Percentiles rank a stretch among this genome's conserved stretches.
Evolutionary conservation across 2,888 invertebrate genomes (phyloP).

Genomic region (Bugulina stolonifera): DNA sequence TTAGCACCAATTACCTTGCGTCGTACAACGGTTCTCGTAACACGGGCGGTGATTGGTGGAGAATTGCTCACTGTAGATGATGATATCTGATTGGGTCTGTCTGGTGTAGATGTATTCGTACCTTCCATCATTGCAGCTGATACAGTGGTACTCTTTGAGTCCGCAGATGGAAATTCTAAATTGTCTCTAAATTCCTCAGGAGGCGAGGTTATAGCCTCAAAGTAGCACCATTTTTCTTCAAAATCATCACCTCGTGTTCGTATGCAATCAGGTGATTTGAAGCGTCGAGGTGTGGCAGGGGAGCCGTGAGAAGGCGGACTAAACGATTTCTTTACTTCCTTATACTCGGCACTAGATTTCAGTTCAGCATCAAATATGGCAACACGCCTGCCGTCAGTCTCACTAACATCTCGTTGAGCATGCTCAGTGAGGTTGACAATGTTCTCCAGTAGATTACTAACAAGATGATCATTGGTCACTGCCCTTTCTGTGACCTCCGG

Average conservation of each 20-base stretch:
- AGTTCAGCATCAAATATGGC: not conserved
- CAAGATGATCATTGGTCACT: not conserved
- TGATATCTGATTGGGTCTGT: too few relatives aligned
- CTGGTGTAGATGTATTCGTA: not conserved
- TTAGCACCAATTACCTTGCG: not conserved
- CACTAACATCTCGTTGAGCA: not conserved
- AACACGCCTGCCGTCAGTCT: not conserved
- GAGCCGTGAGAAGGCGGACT: not conserved
- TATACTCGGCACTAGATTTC: not conserved
- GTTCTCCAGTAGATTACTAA: not conserved
- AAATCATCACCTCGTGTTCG: conserved; percentile 18
- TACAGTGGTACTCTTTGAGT: not conserved
- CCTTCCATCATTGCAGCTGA: not conserved
- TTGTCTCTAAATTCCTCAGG: conserved; percentile 6
- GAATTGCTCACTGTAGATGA: too few relatives aligned
- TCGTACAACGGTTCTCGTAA: not conserved
- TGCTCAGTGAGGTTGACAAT: not conserved
- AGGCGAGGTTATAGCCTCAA: conserved; percentile 15
- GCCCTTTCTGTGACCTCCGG: too few relatives aligned
- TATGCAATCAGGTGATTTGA: conserved; percentile 7
- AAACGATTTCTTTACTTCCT: not conserved
- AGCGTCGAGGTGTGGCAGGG: conserved; percentile 14
- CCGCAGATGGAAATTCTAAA: not conserved
- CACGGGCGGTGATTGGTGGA: too few relatives aligned
- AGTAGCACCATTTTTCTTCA: conserved; percentile 24